Evolutionary conservation across 1,140 invertebrate species (phyloP).

Genomic region (Drosophila sp.): DNA sequence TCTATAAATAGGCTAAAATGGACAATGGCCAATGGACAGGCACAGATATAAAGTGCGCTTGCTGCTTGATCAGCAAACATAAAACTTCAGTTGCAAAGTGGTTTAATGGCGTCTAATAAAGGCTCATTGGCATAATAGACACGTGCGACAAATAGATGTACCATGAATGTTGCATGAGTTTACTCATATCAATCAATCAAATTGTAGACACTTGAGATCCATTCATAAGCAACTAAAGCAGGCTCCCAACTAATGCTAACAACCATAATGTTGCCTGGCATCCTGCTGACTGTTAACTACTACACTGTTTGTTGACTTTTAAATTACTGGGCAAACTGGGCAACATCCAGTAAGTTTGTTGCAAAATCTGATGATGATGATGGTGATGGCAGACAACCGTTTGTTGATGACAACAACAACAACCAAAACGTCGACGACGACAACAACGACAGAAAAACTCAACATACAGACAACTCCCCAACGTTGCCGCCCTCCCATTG

Average conservation of each 20-base stretch:
- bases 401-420: constrained; percentile 52
- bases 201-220: constrained; percentile 36
- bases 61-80: constrained; percentile 4
- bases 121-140: constrained; percentile 71
- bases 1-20: constrained; percentile 57
- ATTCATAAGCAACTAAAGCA: constrained; percentile 37
- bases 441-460: constrained; percentile 8
- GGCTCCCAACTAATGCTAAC: constrained; percentile 19
- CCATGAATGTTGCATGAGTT: constrained; percentile 9
- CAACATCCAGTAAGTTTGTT: constrained; percentile 50
- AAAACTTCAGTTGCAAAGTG: constrained; percentile 9
- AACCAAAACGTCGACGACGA: constrained; percentile 27
- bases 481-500: constrained; percentile 26
- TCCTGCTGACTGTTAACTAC: constrained; percentile 28
- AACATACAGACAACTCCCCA: constrained; percentile 25
- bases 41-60: not conserved
- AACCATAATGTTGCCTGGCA: constrained; percentile 24
- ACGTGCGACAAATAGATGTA: constrained; percentile 50
- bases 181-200: constrained; percentile 58
- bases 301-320: constrained; percentile 53
- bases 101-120: constrained; percentile 72
- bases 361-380: constrained; percentile 47
- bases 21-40: not conserved
- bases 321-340: constrained; percentile 51
- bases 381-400: constrained; percentile 45